A percentile compares a stretch with the other conserved stretches of the same genome.
phyloP scores from a whole-genome alignment of 2,888 invertebrate species.

The Autographa pulchrina region DNA sequence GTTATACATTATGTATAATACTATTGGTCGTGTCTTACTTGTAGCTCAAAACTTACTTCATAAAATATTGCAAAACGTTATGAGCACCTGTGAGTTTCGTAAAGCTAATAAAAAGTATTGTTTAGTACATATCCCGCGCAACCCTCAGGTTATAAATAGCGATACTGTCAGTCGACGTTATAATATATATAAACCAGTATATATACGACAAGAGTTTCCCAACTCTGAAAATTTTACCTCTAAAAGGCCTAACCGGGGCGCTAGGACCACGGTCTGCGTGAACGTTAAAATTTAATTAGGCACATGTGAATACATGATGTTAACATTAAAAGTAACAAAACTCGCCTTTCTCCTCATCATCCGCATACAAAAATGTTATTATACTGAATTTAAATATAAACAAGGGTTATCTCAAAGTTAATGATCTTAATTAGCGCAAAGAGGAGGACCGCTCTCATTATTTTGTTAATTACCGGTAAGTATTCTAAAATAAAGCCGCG shows the following conservation, averaged over 20 bases:
- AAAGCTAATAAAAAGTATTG: slow-evolving; percentile 4
- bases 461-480: background rate
- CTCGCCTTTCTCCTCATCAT: background rate
- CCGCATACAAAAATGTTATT: background rate
- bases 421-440: slow-evolving; percentile 3
- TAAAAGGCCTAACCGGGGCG: background rate
- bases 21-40: background rate
- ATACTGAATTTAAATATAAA: background rate
- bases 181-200: too few species aligned
- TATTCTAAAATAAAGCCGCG: slow-evolving; percentile 14
- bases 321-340: background rate
- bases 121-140: background rate
- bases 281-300: background rate
- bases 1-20: background rate
- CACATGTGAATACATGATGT: background rate
- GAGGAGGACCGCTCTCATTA: slow-evolving; percentile 6
- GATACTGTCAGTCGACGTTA: background rate
- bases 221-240: background rate
- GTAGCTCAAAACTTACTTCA: background rate
- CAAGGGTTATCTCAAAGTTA: background rate
- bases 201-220: background rate
- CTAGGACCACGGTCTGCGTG: background rate
- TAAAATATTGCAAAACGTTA: background rate
- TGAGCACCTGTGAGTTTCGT: background rate
- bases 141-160: slow-evolving; percentile 1